phyloP scores from a whole-genome alignment of 2,113 vertebrate species.

The Capricornis sumatraensis region DNA sequence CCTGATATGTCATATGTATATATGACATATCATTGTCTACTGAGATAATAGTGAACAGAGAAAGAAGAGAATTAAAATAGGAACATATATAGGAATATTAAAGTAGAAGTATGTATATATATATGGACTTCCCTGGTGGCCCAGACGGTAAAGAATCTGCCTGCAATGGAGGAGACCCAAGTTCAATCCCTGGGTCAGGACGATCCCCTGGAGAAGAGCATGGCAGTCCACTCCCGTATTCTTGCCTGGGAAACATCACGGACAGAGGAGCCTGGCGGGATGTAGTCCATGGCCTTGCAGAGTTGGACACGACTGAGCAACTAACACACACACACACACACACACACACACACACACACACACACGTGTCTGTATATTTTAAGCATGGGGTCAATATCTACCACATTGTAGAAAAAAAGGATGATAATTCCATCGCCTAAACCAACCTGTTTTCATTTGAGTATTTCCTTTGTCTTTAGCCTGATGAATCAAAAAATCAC shows the following conservation, averaged over 20 bases:
- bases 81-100: not conserved
- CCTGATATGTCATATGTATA: not conserved
- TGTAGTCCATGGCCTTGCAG: not conserved
- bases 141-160: not conserved
- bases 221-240: not conserved
- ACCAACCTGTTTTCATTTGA: not conserved
- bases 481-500: not conserved
- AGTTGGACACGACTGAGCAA: not conserved
- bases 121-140: not conserved
- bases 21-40: slow-evolving; percentile 7
- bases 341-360: not conserved
- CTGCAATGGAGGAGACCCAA: not conserved
- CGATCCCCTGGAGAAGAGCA: not conserved
- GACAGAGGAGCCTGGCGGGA: not conserved
- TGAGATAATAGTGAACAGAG: not conserved
- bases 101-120: not conserved
- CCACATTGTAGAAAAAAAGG: not conserved
- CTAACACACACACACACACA: not conserved
- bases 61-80: slow-evolving; percentile 47
- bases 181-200: not conserved
- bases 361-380: not conserved
- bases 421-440: not conserved
- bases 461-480: not conserved
- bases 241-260: not conserved
- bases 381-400: not conserved